Base-by-base conservation (phyloP, 2,113 vertebrate species). In the Canis aureus region DNA sequence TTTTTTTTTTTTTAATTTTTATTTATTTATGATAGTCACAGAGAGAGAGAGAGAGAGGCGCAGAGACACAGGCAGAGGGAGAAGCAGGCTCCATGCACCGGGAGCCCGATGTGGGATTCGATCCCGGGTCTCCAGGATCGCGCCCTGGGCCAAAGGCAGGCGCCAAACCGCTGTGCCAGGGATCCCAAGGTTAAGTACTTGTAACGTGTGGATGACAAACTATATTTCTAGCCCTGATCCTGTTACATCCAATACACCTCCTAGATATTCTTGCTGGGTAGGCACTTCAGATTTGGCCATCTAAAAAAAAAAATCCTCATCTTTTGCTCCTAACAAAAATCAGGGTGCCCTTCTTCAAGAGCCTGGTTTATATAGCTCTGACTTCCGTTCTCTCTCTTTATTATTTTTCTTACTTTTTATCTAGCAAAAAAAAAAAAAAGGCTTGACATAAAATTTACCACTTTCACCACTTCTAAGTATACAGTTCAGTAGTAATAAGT, bases 291-390 rank as follows among this genome's bases (percentile, higher is more conserved):
- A 86, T 76, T 38, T 38, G 74, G 57, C 53, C 22, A 27, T 49
- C 27, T 80, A 62, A 87, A 88, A 38, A 51, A 49, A 89, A 32
- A 67, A 67, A 3, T 22, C 64, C 16, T 93, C 23, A 60, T n/a
- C 60, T 80, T 43, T 94, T 94, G 82, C 35, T 76, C 27, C 8
- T 49, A 76, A 93, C 43, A 82, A 80, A 66, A 95, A 60, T 23
- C 66, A 81, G 55, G 20, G 1, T 25, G 12, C 71, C 51, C 64
- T 89, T 79, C 32, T 62, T 90, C 43, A n/a, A 57, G 27, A 23
- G 38, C 38, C 38, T 16, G 19, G 15, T 53, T 85, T 73, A 94
- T 9, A 8, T 25, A 71, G 69, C 29, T 35, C 55, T 83, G 25
- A 53, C 43, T 92, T 64, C 59, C 43, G 76, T 91, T 51, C 43